Conservation (phyloP, 1,140 invertebrate genomes). For the Pachyrhynchus sulphureomaculatus region DNA sequence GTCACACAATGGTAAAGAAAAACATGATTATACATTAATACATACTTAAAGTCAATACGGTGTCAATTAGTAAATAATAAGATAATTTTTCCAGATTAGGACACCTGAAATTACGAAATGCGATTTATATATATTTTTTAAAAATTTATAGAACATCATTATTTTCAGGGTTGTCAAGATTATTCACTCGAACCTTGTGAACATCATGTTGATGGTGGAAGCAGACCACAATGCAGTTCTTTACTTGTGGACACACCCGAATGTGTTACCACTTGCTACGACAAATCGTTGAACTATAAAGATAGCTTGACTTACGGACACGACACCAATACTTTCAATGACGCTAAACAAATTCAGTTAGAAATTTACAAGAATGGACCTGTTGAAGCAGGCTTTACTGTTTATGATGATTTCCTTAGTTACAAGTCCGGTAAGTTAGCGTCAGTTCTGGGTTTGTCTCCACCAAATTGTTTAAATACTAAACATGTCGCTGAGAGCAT, state of each 20-base stretch:
- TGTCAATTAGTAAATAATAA: no score
- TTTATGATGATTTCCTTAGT: slow-evolving; percentile 66
- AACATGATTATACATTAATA: no score
- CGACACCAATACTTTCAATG: not conserved
- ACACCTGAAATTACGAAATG: no score
- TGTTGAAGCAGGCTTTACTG: slow-evolving; percentile 39
- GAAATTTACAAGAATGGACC: slow-evolving; percentile 35
- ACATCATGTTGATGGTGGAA: slow-evolving; percentile 56
- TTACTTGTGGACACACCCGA: slow-evolving; percentile 56
- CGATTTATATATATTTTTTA: no score
- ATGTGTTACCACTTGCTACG: slow-evolving; percentile 59
- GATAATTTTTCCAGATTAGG: no score
- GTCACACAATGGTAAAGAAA: no score
- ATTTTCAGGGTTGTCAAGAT: slow-evolving; percentile 51
- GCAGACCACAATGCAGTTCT: slow-evolving; percentile 30
- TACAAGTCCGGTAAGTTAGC: slow-evolving; percentile 65
- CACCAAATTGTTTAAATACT: no score
- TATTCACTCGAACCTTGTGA: slow-evolving; percentile 65
- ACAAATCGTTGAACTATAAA: slow-evolving; percentile 57
- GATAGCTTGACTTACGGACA: slow-evolving; percentile 52
- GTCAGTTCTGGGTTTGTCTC: no score
- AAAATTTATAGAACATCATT: no score
- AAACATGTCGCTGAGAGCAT: no score
- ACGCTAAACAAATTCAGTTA: slow-evolving; percentile 25
- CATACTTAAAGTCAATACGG: no score